Conservation (phyloP, 1,140 invertebrate species). For the Calephelis nemesis region DNA sequence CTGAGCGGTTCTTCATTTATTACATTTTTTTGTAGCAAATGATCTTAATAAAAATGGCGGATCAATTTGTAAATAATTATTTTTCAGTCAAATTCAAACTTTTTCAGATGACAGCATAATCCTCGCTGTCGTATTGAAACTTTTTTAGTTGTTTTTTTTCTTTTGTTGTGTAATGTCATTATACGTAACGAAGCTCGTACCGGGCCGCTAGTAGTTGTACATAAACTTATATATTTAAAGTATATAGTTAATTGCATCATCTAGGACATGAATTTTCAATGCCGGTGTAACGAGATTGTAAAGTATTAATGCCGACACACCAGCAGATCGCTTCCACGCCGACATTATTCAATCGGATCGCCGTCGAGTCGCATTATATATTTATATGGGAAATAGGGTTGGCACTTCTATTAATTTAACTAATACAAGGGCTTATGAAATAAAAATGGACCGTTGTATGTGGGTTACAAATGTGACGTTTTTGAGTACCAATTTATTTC, state of each 20-base stretch:
- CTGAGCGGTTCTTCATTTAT: too few species aligned
- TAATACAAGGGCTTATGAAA: background rate
- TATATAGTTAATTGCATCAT: conserved; percentile 19
- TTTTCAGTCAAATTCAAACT: too few species aligned
- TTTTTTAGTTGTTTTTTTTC: too few species aligned
- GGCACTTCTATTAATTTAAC: conserved; percentile 1
- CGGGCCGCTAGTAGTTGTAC: too few species aligned
- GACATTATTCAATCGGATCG: conserved; percentile 22
- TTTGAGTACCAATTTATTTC: background rate
- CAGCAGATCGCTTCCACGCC: conserved; percentile 12
- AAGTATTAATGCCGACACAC: conserved; percentile 21
- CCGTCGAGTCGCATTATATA: conserved; percentile 23
- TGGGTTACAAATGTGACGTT: background rate
- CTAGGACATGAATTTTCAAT: conserved; percentile 12
- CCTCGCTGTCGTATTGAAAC: too few species aligned
- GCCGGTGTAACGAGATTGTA: conserved; percentile 16
- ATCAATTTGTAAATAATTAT: too few species aligned
- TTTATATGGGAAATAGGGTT: conserved; percentile 20
- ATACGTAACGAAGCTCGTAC: too few species aligned
- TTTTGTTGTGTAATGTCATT: too few species aligned
- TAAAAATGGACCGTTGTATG: background rate
- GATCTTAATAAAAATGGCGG: too few species aligned
- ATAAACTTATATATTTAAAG: background rate
- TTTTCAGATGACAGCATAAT: too few species aligned
- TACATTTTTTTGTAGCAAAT: too few species aligned